Evolutionary conservation across 2,113 vertebrate genomes (phyloP), one percentile per base, ranked within the genome.

Genomic region (Pitta sordida): DNA sequence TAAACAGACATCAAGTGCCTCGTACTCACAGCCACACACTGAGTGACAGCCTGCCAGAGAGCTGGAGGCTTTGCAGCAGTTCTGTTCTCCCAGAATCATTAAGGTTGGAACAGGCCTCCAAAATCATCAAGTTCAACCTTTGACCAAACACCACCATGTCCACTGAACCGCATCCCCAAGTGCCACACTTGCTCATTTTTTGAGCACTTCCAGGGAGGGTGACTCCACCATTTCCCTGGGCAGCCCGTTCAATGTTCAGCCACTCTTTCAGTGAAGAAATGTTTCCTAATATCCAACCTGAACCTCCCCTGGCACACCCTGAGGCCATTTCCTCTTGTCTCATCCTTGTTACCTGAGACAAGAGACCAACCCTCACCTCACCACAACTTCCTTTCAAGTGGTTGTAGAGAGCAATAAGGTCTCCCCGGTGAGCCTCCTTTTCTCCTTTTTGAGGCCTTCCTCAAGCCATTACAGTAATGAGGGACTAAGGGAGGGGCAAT

Each of bases 1-100:
- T 64, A 95, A 95, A 88, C 48, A 90, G 69, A n/a, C 30, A 64
- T 69, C 52, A 29, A 64, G 44, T 1, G 36, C 39, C 51, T 81
- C 8, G 30, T 83, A 56, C 80, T 86, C 1, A 0, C 69, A 92
- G 78, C 20, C 83, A 67, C 80, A 67, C 36, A 15, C 1, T 14
- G 83, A 86, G 49, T 73, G 74, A 86, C 80, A 88, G 44, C 77
- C 64, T 83, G 52, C 36, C 62, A 78, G 69, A 43, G 90, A 82
- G 43, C 60, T 56, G 74, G 18, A 87, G 41, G 44, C 16, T 60
- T 63, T 68, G 3, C 6, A 82, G 19, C 15, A 36, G 13, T 18
- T 86, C 75, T 67, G 44, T n/a, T 81, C 49, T 39, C 53, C 6
- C 26, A 39, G 46, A 68, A 48, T 48, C 24, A 8, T 46, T 34